Conservation (phyloP, 1,140 invertebrate species). For the Oreohelix idahoensis region DNA sequence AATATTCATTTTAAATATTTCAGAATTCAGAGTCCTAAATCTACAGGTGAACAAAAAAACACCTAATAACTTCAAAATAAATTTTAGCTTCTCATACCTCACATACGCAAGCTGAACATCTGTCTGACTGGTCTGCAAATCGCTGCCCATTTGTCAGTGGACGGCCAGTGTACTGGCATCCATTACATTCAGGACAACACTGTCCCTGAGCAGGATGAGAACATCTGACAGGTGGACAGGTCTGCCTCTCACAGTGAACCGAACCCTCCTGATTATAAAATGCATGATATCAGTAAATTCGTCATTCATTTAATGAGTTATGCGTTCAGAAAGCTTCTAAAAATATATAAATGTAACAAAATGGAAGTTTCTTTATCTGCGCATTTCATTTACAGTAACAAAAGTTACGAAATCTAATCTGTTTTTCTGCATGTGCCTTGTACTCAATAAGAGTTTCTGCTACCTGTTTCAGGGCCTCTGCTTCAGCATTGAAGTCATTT, state of each 20-base stretch:
- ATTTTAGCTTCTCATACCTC: constrained; percentile 39
- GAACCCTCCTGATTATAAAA: constrained; percentile 43
- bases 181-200: constrained; percentile 52
- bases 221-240: constrained; percentile 53
- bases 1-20: neutral
- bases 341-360: neutral
- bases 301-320: neutral
- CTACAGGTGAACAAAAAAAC: too few species aligned
- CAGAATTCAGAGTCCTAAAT: too few species aligned
- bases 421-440: too few species aligned
- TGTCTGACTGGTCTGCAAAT: constrained; percentile 48
- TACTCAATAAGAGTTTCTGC: too few species aligned
- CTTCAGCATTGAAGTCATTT: too few species aligned
- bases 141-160: constrained; percentile 46
- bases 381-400: too few species aligned
- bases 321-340: neutral
- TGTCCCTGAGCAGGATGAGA: constrained; percentile 49
- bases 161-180: constrained; percentile 47
- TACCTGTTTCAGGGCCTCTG: too few species aligned
- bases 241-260: constrained; percentile 45
- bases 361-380: too few species aligned
- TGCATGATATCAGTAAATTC: neutral
- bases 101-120: constrained; percentile 54
- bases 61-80: constrained; percentile 7
- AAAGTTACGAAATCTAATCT: too few species aligned